A percentile compares a stretch with the other conserved stretches of the same genome.
Evolutionary conservation across 2,113 vertebrate species (phyloP).

Genomic region (Platysternon megacephalum): DNA sequence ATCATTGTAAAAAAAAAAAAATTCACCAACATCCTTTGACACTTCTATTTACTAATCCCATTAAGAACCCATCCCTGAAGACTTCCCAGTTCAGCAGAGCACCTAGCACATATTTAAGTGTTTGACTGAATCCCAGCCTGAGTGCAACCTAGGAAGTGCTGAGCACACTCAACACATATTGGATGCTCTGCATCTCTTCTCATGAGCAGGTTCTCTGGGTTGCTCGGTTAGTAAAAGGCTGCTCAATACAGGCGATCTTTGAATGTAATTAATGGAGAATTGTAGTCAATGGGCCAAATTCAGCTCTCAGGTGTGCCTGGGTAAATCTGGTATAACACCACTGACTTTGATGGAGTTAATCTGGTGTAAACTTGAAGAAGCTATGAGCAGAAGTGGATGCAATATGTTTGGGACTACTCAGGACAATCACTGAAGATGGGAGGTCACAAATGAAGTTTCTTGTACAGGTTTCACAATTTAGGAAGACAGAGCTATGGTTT

Average conservation of each 20-base stretch:
- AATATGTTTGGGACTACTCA: background rate
- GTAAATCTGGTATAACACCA: background rate
- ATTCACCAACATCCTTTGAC: background rate
- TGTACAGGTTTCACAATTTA: background rate
- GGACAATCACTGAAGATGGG: background rate
- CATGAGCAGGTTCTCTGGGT: background rate
- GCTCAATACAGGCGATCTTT: conserved; percentile 16
- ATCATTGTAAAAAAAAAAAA: background rate
- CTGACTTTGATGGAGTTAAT: background rate
- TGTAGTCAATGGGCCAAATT: conserved; percentile 6
- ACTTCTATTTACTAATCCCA: background rate
- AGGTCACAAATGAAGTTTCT: background rate
- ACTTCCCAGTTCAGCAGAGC: conserved; percentile 3
- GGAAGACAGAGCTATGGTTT: background rate
- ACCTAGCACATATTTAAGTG: background rate
- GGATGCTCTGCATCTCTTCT: conserved; percentile 15
- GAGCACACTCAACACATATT: conserved; percentile 11
- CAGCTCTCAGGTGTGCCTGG: conserved; percentile 31
- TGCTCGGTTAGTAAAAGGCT: background rate
- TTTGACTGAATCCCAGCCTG: background rate
- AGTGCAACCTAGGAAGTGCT: background rate
- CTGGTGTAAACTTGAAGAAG: background rate
- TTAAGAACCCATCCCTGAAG: background rate
- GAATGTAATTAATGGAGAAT: conserved; percentile 1
- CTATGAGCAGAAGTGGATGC: background rate